phyloP scores from a whole-genome alignment of 2,888 invertebrate genomes.

The Limnephilus auricula region DNA sequence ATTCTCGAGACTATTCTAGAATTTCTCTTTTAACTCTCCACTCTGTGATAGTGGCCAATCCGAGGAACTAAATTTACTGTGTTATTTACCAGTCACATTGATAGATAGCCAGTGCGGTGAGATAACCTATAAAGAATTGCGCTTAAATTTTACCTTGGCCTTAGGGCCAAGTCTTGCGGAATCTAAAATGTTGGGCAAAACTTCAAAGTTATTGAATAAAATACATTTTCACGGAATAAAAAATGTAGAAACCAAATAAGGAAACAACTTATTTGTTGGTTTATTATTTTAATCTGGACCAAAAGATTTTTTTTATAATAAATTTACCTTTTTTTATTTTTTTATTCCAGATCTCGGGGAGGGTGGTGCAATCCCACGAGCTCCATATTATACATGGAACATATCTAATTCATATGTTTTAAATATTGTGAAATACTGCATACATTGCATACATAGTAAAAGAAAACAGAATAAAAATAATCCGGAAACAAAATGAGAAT shows the following conservation, averaged over 20 bases:
- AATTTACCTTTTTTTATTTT: no score
- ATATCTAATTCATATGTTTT: no score
- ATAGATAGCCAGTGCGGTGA: slow-evolving; percentile 8
- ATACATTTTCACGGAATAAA: background rate
- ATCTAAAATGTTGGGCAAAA: background rate
- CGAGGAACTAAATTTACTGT: slow-evolving; percentile 26
- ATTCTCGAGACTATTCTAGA: background rate
- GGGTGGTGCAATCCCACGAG: no score
- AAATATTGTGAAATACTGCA: no score
- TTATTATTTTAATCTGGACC: no score
- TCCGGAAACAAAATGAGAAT: no score
- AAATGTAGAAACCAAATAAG: background rate
- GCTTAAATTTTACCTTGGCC: background rate
- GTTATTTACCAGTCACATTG: slow-evolving; percentile 39
- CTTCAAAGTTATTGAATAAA: background rate
- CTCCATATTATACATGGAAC: no score
- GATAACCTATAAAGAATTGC: background rate
- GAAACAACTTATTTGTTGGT: no score
- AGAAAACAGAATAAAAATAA: no score
- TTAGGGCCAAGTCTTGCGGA: background rate
- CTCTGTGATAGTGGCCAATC: background rate
- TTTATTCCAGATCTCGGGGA: no score
- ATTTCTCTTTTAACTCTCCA: background rate
- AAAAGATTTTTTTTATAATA: no score
- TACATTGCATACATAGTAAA: no score